Base-by-base conservation (phyloP, 2,888 invertebrate species). In the Alentia gelatinosa region DNA sequence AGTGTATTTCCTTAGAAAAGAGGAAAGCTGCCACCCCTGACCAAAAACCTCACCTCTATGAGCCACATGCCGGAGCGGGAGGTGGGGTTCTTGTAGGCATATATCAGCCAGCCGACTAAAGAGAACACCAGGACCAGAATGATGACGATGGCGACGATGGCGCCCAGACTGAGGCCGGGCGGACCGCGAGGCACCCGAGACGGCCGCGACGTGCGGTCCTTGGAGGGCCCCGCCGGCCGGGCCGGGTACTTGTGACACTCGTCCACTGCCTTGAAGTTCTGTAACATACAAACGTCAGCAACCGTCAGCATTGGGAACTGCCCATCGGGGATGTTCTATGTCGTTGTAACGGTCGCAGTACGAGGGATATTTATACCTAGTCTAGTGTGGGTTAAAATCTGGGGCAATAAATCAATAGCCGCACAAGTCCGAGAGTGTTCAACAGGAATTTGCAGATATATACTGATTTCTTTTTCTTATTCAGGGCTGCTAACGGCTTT, bases 1-100 rank as follows among this genome's bases (percentile, higher is more conserved):
- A n/a, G n/a, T n/a, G n/a, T n/a, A n/a, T n/a, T n/a, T n/a, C n/a
- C n/a, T n/a, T n/a, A n/a, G n/a, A n/a, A n/a, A n/a, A n/a, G n/a
- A n/a, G n/a, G n/a, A n/a, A n/a, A n/a, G n/a, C n/a, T 47, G 47
- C 9, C 47, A 19, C 47, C 47, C 9, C 47, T 47, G 47, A 12
- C 9, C 19, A 19, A 9, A 9, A 12, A 5, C 9, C 63, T 79
- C 1, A 93, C 93, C 92, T 98, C 98, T 95, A 99, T 99, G 90
- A 99, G 97, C 95, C 99, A 97, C 96, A 99, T 99, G 92, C 99
- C 99, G 94, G 99, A 98, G 89, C 98, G 97, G 7, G 98, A 98
- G 95, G 99, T 99, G 0, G 99, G 99, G 97, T 99, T 98, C 95
- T 98, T 97, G 97, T 99, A 99, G 4, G 99, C 99, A 96, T 99